Percentiles rank a stretch among this genome's conserved stretches.
These are phyloP conservation scores for Eulemur rufifrons DNA, from an alignment of 2,113 vertebrate genomes.

Conservation along the genomic window DNA sequence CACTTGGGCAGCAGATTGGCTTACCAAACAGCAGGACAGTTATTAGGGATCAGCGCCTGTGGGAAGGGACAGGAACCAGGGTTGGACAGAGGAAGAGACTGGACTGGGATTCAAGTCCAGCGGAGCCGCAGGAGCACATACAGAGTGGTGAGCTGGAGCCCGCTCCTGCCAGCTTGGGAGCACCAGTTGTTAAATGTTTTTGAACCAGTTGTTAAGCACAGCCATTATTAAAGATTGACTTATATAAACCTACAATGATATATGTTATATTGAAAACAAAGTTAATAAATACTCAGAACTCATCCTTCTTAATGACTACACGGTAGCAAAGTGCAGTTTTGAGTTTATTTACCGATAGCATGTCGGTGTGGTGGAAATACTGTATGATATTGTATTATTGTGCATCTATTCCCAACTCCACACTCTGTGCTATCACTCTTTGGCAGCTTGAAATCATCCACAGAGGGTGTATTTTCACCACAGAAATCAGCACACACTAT, in stretches of 20 bases:
- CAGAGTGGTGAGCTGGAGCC: too few species aligned
- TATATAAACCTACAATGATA: neutral
- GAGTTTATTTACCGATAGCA: neutral
- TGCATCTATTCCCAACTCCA: neutral
- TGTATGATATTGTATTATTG: too few species aligned
- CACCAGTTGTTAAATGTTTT: neutral
- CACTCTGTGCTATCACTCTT: neutral
- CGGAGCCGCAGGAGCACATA: neutral
- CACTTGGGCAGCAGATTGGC: neutral
- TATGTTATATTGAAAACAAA: neutral
- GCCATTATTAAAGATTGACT: neutral
- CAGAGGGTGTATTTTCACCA: neutral
- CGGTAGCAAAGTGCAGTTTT: neutral
- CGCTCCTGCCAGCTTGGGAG: accelerated
- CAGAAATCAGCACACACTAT: neutral
- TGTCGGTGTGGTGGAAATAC: too few species aligned
- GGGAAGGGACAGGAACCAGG: neutral
- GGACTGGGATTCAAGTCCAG: neutral
- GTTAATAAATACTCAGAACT: neutral
- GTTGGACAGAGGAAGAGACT: neutral
- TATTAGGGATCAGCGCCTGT: neutral
- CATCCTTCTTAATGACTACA: neutral
- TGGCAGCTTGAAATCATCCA: neutral
- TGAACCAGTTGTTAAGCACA: neutral
- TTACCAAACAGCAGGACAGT: neutral